phyloP scores from a whole-genome alignment of 2,797 vertebrate genomes.

The Sorex maritimensis region DNA sequence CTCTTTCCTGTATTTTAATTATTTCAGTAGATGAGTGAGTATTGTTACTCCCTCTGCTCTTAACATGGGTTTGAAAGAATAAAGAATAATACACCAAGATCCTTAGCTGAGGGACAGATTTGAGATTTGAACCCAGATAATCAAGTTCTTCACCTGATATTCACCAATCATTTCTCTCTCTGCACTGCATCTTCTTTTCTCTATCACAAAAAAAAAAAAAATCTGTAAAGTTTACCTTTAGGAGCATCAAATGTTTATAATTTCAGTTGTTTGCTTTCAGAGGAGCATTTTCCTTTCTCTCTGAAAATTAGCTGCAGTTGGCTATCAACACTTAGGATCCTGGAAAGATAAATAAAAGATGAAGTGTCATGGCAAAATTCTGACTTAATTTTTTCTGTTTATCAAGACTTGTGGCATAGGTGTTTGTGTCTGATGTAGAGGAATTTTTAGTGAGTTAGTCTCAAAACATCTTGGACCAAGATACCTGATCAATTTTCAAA shows the following conservation, averaged over 20 bases:
- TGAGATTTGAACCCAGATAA: background rate
- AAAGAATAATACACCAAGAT: background rate
- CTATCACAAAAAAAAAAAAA: background rate
- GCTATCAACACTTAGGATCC: slow-evolving; percentile 6
- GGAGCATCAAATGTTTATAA: slow-evolving; percentile 19
- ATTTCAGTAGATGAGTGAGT: background rate
- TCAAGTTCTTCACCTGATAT: background rate
- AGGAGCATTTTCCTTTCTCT: slow-evolving; percentile 27
- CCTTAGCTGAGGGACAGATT: background rate
- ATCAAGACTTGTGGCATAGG: background rate
- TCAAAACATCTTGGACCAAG: background rate
- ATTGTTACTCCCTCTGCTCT: background rate
- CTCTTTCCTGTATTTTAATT: background rate
- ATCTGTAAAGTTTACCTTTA: slow-evolving; percentile 8
- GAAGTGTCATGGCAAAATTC: slow-evolving; percentile 49
- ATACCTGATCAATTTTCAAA: background rate
- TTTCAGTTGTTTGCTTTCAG: slow-evolving; percentile 22
- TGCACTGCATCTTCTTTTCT: slow-evolving; percentile 10
- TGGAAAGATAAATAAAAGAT: slow-evolving; percentile 46
- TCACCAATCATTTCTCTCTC: background rate
- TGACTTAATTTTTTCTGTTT: slow-evolving; percentile 2
- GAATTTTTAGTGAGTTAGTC: slow-evolving; percentile 52
- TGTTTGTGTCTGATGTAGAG: slow-evolving; percentile 18
- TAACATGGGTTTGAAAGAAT: background rate
- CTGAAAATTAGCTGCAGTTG: slow-evolving; percentile 11